Conservation (phyloP, 2,797 vertebrate genomes). For the Acomys russatus region DNA sequence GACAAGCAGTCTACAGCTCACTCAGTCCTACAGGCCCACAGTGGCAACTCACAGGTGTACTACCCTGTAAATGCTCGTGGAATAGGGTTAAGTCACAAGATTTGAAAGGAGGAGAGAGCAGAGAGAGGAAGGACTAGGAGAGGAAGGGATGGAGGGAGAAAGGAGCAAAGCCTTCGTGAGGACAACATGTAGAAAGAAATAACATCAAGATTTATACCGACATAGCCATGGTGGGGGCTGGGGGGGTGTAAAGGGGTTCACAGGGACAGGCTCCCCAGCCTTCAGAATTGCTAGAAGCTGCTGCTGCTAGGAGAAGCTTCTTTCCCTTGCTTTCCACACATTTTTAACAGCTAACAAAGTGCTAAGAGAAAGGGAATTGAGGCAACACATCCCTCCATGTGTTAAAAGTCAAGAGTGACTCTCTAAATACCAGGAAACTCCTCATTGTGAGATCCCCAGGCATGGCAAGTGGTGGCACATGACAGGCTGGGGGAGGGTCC, state of each 20-base stretch:
- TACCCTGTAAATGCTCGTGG: not conserved
- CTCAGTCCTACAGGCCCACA: not conserved
- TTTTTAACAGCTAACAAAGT: constrained; percentile 2
- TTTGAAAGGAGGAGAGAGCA: not conserved
- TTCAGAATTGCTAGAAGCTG: not conserved
- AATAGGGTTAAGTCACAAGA: not conserved
- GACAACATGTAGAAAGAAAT: not conserved
- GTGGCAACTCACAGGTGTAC: not conserved
- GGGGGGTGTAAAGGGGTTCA: not conserved
- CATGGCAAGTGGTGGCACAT: rapidly evolving
- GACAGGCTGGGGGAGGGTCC: not conserved
- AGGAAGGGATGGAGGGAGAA: rapidly evolving
- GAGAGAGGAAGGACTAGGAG: too few species aligned
- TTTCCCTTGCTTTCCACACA: not conserved
- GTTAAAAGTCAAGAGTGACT: not conserved
- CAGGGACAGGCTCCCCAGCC: not conserved
- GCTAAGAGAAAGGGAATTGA: not conserved
- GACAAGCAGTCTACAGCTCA: not conserved
- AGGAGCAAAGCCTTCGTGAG: rapidly evolving
- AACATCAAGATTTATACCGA: not conserved
- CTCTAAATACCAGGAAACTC: not conserved
- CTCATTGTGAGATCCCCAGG: not conserved
- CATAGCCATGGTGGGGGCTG: not conserved
- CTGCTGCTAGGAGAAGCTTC: not conserved
- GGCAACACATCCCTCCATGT: not conserved